Base-by-base conservation (phyloP, 2,113 vertebrate species). In the Pongo pygmaeus region DNA sequence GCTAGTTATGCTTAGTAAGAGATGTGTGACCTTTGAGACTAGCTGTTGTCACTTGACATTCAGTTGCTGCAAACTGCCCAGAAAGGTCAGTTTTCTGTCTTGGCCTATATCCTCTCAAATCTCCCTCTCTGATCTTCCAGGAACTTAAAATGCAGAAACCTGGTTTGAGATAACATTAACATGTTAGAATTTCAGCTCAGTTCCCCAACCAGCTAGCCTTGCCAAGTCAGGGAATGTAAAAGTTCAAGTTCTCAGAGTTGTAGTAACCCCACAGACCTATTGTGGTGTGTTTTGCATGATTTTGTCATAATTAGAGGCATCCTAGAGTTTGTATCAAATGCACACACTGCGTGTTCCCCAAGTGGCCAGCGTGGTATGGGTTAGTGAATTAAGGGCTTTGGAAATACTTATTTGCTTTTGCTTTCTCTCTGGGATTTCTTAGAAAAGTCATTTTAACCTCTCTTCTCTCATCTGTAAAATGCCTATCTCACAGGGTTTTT, bases 91-190 rank as follows among this genome's bases (percentile, higher is more conserved):
- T 74, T 83, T 95, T 84, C 93, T 94, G 27, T 38, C 38, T 80
- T 78, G 86, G 89, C 78, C 89, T 90, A 78, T 90, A 75, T 89
- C 74, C 95, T 95, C 25, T 52, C 81, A 83, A 90, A 89, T 93
- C 88, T 86, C 84, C 97, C 92, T 55, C 30, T 92, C 50, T 95
- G 43, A 52, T 67, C 96, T 98, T 97, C 95, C 93, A 97, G 93
- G 92, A 97, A 94, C 72, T 93, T 87, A 55, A 92, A 96, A 59
- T 94, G 40, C 84, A 97, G 92, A 96, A 90, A 97, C 78, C 90
- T 96, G 67, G 32, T 77, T 50, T 89, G 78, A 96, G 95, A 96
- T 85, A 91, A 92, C 91, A 83, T 78, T 64, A 93, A 35, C 80
- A 64, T 25, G 40, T 80, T 86, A 91, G 79, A 95, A 94, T 91